These are phyloP conservation scores for Scaptomyza cyrtandrae DNA, from an alignment of 2,888 invertebrate species.

Conservation along the genomic window DNA sequence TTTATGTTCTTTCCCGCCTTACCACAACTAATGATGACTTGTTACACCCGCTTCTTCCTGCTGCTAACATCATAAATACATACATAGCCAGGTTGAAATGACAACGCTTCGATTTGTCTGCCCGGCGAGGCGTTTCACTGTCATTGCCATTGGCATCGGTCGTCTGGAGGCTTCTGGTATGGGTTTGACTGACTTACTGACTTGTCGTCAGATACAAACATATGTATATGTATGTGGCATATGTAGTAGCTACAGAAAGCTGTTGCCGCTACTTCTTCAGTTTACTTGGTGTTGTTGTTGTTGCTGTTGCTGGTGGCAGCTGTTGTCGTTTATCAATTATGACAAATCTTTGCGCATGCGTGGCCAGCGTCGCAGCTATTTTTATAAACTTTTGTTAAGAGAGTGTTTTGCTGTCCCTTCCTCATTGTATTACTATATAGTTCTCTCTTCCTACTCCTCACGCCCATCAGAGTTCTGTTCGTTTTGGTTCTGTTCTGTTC, in stretches of 20 bases:
- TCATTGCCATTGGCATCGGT: constrained; percentile 51
- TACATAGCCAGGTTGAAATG: constrained; percentile 4
- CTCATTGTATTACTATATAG: not conserved
- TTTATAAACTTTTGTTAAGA: constrained; percentile 58
- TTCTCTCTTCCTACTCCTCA: not conserved
- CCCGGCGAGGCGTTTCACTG: constrained; percentile 61
- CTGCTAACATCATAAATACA: not conserved
- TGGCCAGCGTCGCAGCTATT: constrained; percentile 73
- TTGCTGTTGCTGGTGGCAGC: constrained; percentile 48
- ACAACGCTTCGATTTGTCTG: constrained; percentile 67
- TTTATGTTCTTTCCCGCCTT: not conserved
- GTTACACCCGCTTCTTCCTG: constrained; percentile 9
- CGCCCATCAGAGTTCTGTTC: constrained; percentile 6
- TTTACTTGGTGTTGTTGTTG: constrained; percentile 25
- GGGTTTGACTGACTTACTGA: constrained; percentile 31
- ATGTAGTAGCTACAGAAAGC: constrained; percentile 42
- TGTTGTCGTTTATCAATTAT: constrained; percentile 83
- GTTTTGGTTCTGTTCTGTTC: constrained; percentile 6
- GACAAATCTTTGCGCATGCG: constrained; percentile 84
- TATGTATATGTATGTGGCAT: constrained; percentile 37
- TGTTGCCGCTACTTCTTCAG: constrained; percentile 3
- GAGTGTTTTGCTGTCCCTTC: constrained; percentile 30
- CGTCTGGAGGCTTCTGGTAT: constrained; percentile 2
- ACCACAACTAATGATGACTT: not conserved
- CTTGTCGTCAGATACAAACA: constrained; percentile 45